Evolutionary conservation across 2,888 invertebrate genomes (phyloP), one percentile per base, ranked within the genome.

Genomic region (Dromius quadrimaculatus): DNA sequence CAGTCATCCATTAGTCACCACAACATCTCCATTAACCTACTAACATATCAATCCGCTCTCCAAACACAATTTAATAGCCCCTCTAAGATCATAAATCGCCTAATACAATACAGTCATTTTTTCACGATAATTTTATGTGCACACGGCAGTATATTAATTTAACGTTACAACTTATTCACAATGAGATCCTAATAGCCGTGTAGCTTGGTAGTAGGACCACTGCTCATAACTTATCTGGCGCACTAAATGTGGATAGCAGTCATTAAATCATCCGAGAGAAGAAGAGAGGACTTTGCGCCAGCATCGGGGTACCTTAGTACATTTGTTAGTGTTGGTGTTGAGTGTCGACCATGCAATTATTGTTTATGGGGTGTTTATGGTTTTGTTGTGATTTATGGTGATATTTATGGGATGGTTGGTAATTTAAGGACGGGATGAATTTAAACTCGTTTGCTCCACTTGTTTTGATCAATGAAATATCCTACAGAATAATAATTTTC

Each of bases 121-220:
- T 32, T 32, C 34, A 57, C 15, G 57, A 61, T 38, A 15, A 57
- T 61, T 61, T 61, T 61, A 61, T 61, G 61, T 41, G 61, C 23
- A 28, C 62, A 17, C 34, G 34, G 71, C 57, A 65, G 71, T 74
- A 73, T 72, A 74, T 74, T 74, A 74, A 74, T 74, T 74, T 74
- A 47, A 72, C 72, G 71, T 74, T 74, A 74, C 72, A 72, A 71
- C 73, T 73, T 73, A 72, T 71, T 74, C 71, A 73, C 74, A 74
- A 74, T 72, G 71, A 70, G 71, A 64, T 62, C 57, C 71, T 74
- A 74, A 74, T 73, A 74, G 73, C 73, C 74, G 73, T 74, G 74
- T 71, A 71, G 71, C 54, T 71, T 65, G 71, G 71, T 73, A 72
- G 73, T 74, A 71, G 69, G 70, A 59, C 72, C 45, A 47, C 66